Percentiles rank a stretch among this genome's conserved stretches.
Conservation (phyloP, 2,797 vertebrate genomes). For the Enteromius unitaeniatus region DNA sequence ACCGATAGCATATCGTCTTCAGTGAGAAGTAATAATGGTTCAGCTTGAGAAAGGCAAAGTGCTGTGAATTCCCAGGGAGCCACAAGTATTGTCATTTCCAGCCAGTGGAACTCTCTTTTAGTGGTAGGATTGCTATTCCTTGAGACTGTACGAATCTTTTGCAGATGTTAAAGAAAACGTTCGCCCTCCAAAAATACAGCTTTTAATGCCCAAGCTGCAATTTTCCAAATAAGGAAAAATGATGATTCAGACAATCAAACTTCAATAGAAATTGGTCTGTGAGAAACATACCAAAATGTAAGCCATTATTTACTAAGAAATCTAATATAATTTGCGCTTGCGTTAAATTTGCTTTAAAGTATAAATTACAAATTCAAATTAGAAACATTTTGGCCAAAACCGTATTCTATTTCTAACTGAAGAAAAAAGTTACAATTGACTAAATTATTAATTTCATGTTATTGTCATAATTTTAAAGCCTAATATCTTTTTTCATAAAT, state of each 20-base stretch:
- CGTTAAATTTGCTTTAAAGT: background rate
- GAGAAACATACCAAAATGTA: background rate
- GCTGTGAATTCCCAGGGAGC: conserved; percentile 2
- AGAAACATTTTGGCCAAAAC: background rate
- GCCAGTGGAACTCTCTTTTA: background rate
- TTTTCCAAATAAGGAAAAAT: background rate
- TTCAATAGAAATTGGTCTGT: background rate
- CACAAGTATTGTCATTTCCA: conserved; percentile 8
- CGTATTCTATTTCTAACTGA: background rate
- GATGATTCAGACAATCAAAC: background rate
- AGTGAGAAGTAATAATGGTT: conserved; percentile 21
- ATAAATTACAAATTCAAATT: background rate
- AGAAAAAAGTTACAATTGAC: background rate
- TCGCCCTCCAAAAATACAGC: background rate
- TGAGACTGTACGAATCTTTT: background rate
- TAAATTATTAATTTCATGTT: background rate
- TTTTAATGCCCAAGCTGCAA: background rate
- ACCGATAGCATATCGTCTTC: background rate
- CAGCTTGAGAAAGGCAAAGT: background rate
- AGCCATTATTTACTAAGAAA: background rate
- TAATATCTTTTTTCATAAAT: background rate
- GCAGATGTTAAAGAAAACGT: background rate
- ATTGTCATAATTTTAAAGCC: background rate
- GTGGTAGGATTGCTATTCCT: background rate
- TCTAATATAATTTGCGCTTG: background rate